Evolutionary conservation across 2,113 vertebrate species (phyloP), one percentile per base, ranked within the genome.

Genomic region (Aldabrachelys gigantea): DNA sequence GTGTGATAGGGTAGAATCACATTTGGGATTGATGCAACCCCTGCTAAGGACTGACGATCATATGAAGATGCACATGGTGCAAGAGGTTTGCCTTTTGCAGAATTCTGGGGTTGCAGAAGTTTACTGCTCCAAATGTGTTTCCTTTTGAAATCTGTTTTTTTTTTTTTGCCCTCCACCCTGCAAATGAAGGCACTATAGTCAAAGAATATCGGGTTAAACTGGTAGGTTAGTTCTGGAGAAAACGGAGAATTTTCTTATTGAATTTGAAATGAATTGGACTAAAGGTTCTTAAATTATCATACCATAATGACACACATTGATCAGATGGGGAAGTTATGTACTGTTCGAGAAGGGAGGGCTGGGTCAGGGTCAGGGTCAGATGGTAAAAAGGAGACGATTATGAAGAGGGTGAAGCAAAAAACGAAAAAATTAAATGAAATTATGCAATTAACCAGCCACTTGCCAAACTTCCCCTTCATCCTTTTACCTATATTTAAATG

Each of bases 221-320:
- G 54, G 11, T 0, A 1, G 13, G 4, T 80, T 2, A 1, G 0
- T 86, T 27, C 1, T 91, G 72, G n/a, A 47, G 8, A 83, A 91
- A 88, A 13, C 29, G 3, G 1, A 69, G 35, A 87, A 50, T 3
- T 88, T 89, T 96, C 81, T 14, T 90, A 82, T 6, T 83, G 24
- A 80, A 10, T 1, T 10, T 93, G 24, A 78, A 69, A 84, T 35
- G 2, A 59, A 49, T 59, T 47, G 25, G 17, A 91, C 24, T 84
- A 5, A 44, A 72, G 25, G 83, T 76, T 89, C 88, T 24, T 56
- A 9, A 86, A 10, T 62, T 17, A 19, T 8, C 2, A 38, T 76
- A 2, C 3, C 29, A 17, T 83, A 83, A 82, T 44, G 91, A 25
- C 4, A 76, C 89, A 65, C 12, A 29, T 29, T 82, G 16, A 1